A percentile compares a stretch with the other conserved stretches of the same genome.
phyloP scores from a whole-genome alignment of 2,113 vertebrate species.

The Phylloscopus trochiloides region DNA sequence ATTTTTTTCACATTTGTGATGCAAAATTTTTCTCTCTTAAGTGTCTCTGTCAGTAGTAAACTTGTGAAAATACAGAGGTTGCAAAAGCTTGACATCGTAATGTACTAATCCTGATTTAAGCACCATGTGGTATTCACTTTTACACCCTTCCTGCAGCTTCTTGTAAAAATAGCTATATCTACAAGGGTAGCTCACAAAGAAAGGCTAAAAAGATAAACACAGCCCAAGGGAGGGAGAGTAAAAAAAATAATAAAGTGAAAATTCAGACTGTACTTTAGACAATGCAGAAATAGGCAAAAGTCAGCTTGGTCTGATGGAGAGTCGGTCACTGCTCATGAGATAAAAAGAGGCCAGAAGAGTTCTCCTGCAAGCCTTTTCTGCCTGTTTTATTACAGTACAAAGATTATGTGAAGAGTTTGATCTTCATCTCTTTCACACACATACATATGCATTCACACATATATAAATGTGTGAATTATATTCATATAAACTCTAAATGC shows the following conservation, averaged over 20 bases:
- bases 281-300: background rate
- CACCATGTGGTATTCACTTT: background rate
- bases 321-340: accelerated
- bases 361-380: background rate
- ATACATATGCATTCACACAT: no score
- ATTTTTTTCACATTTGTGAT: background rate
- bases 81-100: background rate
- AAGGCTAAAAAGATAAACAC: background rate
- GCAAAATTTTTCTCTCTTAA: background rate
- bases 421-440: background rate
- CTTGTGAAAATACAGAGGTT: background rate
- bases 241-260: background rate
- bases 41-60: background rate
- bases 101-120: background rate
- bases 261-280: background rate
- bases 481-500: background rate
- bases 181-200: background rate
- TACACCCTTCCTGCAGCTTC: background rate
- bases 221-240: background rate
- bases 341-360: background rate
- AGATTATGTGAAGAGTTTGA: background rate
- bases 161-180: background rate
- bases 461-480: background rate
- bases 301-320: background rate
- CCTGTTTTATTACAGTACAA: background rate